Conservation (phyloP, 2,113 vertebrate species). For the Ursus arctos region DNA sequence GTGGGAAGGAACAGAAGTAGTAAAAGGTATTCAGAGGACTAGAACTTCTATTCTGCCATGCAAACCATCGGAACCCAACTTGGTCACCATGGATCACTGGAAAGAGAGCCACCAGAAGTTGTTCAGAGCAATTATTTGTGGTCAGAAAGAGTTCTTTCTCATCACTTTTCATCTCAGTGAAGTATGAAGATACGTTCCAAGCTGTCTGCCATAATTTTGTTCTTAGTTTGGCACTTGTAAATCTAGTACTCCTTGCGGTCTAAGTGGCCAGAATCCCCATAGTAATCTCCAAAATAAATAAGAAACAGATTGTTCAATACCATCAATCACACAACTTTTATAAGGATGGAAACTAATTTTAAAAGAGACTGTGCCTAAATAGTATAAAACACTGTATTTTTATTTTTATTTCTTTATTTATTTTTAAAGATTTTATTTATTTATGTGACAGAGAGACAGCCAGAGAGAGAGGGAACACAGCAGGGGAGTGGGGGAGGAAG, state of each 20-base stretch:
- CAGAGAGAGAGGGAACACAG: too few relatives aligned
- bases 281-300: conserved; percentile 5
- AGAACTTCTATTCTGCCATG: background rate
- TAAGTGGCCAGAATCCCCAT: background rate
- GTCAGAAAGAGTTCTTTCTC: background rate
- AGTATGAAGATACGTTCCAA: background rate
- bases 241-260: background rate
- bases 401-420: background rate
- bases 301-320: background rate
- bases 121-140: background rate
- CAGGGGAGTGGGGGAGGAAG: too few relatives aligned
- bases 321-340: background rate
- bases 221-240: background rate
- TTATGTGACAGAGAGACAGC: too few relatives aligned
- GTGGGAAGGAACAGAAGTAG: too few relatives aligned
- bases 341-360: background rate
- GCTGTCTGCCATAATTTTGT: background rate
- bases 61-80: background rate
- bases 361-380: background rate
- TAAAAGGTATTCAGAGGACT: background rate
- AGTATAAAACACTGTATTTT: background rate
- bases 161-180: background rate
- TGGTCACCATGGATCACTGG: background rate
- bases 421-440: too few relatives aligned
- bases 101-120: background rate